Conservation (phyloP, 2,888 invertebrate species). For the Drosophila nigricruria region DNA sequence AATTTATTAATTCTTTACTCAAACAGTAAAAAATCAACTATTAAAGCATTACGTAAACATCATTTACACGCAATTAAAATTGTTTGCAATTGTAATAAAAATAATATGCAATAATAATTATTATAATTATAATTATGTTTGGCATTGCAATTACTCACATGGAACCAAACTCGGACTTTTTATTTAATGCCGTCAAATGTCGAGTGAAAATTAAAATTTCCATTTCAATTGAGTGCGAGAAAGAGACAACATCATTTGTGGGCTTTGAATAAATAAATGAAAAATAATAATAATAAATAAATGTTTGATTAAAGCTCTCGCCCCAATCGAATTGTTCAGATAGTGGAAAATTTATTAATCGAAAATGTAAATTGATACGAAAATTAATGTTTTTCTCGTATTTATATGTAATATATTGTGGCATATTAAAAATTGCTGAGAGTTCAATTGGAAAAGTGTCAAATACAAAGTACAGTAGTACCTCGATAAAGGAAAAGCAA, state of each 20-base stretch:
- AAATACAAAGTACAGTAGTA: neutral
- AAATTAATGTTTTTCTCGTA: neutral
- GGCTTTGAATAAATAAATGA: neutral
- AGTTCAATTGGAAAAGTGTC: neutral
- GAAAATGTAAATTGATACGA: constrained; percentile 3
- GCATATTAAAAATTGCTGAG: neutral
- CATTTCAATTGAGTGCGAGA: neutral
- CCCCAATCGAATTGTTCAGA: constrained; percentile 4
- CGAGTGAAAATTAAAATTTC: constrained; percentile 18
- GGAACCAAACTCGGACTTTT: constrained; percentile 16
- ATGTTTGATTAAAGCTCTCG: constrained; percentile 6
- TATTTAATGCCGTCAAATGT: constrained; percentile 28
- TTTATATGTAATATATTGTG: neutral
- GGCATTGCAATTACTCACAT: constrained; percentile 9
- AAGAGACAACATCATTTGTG: neutral
- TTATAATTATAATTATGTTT: constrained; percentile 25
- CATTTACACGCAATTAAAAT: constrained; percentile 13
- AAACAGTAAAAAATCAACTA: constrained; percentile 4
- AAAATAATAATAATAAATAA: constrained; percentile 1
- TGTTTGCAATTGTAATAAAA: constrained; percentile 8
- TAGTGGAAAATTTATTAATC: constrained; percentile 5
- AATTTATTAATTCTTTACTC: neutral
- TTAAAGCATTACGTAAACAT: neutral
- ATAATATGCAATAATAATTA: neutral
- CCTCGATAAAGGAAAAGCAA: neutral